Base-by-base conservation (phyloP, 2,888 invertebrate genomes). In the Syrista parreyssii region DNA sequence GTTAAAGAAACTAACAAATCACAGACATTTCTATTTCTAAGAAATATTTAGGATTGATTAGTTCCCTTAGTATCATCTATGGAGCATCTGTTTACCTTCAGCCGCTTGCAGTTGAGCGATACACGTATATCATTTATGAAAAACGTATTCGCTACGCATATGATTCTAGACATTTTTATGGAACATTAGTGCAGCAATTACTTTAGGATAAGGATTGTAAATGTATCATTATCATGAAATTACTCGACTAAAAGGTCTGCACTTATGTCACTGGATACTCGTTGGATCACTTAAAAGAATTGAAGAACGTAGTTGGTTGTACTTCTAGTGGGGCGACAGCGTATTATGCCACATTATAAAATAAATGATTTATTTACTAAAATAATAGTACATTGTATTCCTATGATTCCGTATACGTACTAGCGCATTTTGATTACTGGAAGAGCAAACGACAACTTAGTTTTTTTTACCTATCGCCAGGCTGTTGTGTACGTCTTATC, bases 331-430 rank as follows among this genome's bases (percentile, higher is more conserved):
- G 55, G 15, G 55, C 55, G 23, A 55, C 55, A 55, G 55, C 23
- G 55, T 55, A 55, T 55, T 55, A 55, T 23, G 55, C 55, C 55
- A 55, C 23, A 31, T 80, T 88, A 86, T 86, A 88, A 89, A 89
- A 88, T 88, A 88, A 88, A 87, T 82, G 81, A 85, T 88, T 88
- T 88, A 88, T 88, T 88, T 85, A 86, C 78, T 88, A 87, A 87
- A 87, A 86, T 85, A 88, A 86, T 87, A 86, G 86, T 87, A 86
- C 87, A 86, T 85, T 82, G 83, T 86, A 9, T 55, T 23, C 15
- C 79, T 82, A 79, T 86, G 79, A 83, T 82, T 55, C 80, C 84
- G 82, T 80, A 82, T 76, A 81, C 80, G 80, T 82, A 81, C 82
- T 80, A 80, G 79, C 81, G 76, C 76, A 81, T 82, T 86, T 82